Conservation (phyloP, 1,140 invertebrate genomes). For the Eulimnadia texana region DNA sequence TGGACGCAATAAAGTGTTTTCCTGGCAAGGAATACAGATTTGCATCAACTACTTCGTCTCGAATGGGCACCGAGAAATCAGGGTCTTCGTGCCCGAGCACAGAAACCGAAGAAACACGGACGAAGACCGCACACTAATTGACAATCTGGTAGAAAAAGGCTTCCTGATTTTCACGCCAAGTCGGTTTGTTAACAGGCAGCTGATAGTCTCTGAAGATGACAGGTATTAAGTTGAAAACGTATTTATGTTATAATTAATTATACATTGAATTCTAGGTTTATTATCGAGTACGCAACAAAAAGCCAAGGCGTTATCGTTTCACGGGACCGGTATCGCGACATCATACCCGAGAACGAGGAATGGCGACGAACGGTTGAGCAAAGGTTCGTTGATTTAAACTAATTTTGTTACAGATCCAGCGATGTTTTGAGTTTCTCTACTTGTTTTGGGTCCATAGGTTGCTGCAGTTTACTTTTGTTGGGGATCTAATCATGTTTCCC, state of each 20-base stretch:
- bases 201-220: constrained; percentile 17
- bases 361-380: constrained; percentile 25
- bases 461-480: constrained; percentile 27
- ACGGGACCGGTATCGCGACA: constrained; percentile 30
- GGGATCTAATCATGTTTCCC: constrained; percentile 29
- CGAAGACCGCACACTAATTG: constrained; percentile 9
- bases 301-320: constrained; percentile 30
- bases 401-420: too few relatives aligned
- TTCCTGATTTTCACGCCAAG: constrained; percentile 18
- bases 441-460: constrained; percentile 21
- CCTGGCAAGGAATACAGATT: constrained; percentile 28
- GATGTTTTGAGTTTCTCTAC: too few relatives aligned
- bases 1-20: constrained; percentile 26
- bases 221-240: constrained; percentile 12
- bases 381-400: too few relatives aligned
- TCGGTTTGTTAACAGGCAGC: constrained; percentile 10
- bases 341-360: constrained; percentile 25
- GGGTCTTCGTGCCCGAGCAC: constrained; percentile 17
- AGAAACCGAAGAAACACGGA: neutral
- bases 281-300: constrained; percentile 27
- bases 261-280: constrained; percentile 24
- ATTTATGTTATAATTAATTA: neutral
- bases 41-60: constrained; percentile 19
- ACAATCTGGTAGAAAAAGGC: neutral
- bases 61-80: constrained; percentile 14